Evolutionary conservation across 2,888 invertebrate genomes (phyloP).

Genomic region (Conomelus anceps): DNA sequence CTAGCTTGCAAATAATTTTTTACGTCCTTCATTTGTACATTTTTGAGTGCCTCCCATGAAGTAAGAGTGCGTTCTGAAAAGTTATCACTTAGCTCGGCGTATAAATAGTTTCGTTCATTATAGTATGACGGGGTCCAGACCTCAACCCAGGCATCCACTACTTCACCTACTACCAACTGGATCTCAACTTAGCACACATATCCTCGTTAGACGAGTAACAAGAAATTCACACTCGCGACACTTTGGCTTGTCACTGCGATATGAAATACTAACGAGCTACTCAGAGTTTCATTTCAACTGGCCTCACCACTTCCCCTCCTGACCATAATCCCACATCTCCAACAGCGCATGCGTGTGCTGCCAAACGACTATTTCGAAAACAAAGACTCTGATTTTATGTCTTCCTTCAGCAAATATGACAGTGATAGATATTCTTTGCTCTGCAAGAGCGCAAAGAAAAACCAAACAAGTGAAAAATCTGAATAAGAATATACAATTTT

Average conservation of each 20-base stretch:
- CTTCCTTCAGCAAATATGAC: not conserved
- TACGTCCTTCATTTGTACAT: no score
- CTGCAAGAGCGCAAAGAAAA: not conserved
- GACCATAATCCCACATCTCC: not conserved
- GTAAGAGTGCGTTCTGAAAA: not conserved
- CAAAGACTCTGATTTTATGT: not conserved
- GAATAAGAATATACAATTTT: not conserved
- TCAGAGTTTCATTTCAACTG: not conserved
- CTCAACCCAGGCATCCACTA: not conserved
- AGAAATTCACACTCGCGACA: not conserved
- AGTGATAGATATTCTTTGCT: not conserved
- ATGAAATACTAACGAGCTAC: not conserved
- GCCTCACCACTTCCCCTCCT: not conserved
- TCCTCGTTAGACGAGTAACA: not conserved
- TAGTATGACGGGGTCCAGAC: not conserved
- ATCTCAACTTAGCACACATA: not conserved
- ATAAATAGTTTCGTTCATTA: not conserved
- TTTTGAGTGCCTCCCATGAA: not conserved
- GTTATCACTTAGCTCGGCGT: not conserved
- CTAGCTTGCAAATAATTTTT: not conserved
- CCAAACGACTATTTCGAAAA: not conserved
- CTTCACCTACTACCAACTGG: not conserved
- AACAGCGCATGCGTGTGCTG: not conserved
- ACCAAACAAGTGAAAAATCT: not conserved
- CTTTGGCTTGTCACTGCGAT: not conserved